phyloP scores from a whole-genome alignment of 2,888 invertebrate species.

The Eristalis tenax region DNA sequence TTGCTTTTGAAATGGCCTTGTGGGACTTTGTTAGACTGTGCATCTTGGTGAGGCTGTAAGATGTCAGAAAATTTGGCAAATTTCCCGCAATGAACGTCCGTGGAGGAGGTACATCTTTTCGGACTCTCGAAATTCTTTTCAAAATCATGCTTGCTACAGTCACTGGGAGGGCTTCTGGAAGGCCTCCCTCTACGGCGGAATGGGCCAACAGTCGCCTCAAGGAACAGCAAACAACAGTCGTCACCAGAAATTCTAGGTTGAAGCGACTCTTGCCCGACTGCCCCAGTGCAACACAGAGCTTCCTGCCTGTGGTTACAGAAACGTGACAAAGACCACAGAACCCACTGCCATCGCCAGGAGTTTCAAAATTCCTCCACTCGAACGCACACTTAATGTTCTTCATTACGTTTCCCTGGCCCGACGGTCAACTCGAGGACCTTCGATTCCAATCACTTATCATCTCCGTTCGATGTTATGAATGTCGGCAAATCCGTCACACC shows the following conservation, averaged over 20 bases:
- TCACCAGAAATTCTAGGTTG: too few relatives aligned
- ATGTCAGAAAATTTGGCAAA: background rate
- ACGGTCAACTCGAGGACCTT: background rate
- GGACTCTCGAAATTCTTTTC: too few relatives aligned
- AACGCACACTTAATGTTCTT: background rate
- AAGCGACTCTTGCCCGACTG: too few relatives aligned
- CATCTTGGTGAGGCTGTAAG: background rate
- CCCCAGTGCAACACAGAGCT: background rate
- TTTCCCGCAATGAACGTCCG: background rate
- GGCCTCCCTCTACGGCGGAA: too few relatives aligned
- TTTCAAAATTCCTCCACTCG: background rate
- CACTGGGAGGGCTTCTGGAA: too few relatives aligned
- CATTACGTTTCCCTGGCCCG: background rate
- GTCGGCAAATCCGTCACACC: background rate
- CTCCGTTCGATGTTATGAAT: background rate
- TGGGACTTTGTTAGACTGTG: background rate
- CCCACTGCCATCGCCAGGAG: background rate
- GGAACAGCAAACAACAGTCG: too few relatives aligned
- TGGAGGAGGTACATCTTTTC: background rate
- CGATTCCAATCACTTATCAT: background rate
- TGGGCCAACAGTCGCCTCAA: too few relatives aligned
- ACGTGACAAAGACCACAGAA: background rate
- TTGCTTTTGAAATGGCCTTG: background rate
- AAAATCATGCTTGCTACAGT: too few relatives aligned
- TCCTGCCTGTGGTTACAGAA: background rate